A percentile compares a stretch with the other conserved stretches of the same genome.
Evolutionary conservation across 2,113 vertebrate genomes (phyloP).

Genomic region (Amblyornis subalaris): DNA sequence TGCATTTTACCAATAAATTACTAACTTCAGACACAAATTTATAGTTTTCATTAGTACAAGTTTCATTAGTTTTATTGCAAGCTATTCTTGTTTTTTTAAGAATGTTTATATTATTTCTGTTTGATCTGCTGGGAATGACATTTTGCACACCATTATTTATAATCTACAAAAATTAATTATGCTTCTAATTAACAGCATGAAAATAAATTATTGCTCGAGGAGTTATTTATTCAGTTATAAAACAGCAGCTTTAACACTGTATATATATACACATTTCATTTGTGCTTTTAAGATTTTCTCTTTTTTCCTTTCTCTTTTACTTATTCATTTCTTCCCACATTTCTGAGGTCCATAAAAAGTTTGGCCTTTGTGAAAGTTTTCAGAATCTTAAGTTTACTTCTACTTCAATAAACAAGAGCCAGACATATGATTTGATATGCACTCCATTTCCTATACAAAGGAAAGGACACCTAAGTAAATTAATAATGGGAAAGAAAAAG

Average conservation of each 20-base stretch:
- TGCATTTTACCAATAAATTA: slow-evolving; percentile 70
- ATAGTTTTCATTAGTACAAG: slow-evolving; percentile 52
- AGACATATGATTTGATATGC: background rate
- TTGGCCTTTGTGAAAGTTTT: background rate
- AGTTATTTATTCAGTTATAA: slow-evolving; percentile 71
- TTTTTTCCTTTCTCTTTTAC: background rate
- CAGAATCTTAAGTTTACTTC: background rate
- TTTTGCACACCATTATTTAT: slow-evolving; percentile 75
- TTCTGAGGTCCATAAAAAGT: slow-evolving; percentile 2
- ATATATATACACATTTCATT: background rate
- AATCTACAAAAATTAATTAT: slow-evolving; percentile 80
- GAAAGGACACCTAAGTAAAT: background rate
- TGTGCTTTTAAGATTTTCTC: background rate
- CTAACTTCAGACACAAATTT: slow-evolving; percentile 66
- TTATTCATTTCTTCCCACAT: slow-evolving; percentile 9
- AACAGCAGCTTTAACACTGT: slow-evolving; percentile 46
- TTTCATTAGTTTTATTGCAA: slow-evolving; percentile 41
- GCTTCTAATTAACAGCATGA: slow-evolving; percentile 77
- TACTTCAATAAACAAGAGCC: background rate
- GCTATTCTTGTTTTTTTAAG: slow-evolving; percentile 48
- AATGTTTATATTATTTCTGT: slow-evolving; percentile 69
- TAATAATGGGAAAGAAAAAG: background rate
- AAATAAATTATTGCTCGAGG: slow-evolving; percentile 77
- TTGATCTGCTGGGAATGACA: slow-evolving; percentile 71
- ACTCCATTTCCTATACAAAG: background rate